A percentile compares a stretch with the other conserved stretches of the same genome.
Evolutionary conservation across 2,797 vertebrate genomes (phyloP).

Genomic region (Synaphobranchus kaupii): DNA sequence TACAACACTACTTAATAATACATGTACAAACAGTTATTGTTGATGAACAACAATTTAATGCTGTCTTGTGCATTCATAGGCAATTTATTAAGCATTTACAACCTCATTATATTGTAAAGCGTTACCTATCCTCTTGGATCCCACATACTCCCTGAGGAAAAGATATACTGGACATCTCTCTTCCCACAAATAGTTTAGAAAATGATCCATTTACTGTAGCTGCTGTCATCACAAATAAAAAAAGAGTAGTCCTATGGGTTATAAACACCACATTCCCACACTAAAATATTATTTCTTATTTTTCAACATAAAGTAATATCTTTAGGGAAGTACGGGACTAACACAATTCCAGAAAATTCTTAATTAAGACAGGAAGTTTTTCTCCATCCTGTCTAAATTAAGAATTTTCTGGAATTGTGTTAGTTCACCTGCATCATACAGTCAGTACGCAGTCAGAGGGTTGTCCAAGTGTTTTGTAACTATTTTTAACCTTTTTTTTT

Average conservation of each 20-base stretch:
- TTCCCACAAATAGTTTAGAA: background rate
- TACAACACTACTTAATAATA: background rate
- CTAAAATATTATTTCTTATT: background rate
- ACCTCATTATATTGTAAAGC: background rate
- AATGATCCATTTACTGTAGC: background rate
- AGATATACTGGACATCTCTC: background rate
- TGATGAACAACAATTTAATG: background rate
- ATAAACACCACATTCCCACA: background rate
- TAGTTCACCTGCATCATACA: background rate
- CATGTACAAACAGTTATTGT: too few relatives aligned
- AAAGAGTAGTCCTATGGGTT: background rate
- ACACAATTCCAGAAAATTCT: too few relatives aligned
- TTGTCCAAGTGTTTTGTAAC: slow-evolving; percentile 2
- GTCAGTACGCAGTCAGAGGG: background rate
- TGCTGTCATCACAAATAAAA: background rate
- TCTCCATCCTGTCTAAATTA: background rate
- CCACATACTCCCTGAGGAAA: background rate
- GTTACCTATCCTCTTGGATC: background rate
- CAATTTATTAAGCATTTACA: background rate
- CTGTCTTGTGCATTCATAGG: background rate
- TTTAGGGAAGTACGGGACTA: background rate
- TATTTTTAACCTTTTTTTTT: slow-evolving; percentile 19
- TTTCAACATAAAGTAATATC: background rate
- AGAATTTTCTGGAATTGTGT: background rate
- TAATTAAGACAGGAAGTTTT: too few relatives aligned